A percentile compares a stretch with the other conserved stretches of the same genome.
phyloP scores from a whole-genome alignment of 2,113 vertebrate genomes.

The Triplophysa tibetana region DNA sequence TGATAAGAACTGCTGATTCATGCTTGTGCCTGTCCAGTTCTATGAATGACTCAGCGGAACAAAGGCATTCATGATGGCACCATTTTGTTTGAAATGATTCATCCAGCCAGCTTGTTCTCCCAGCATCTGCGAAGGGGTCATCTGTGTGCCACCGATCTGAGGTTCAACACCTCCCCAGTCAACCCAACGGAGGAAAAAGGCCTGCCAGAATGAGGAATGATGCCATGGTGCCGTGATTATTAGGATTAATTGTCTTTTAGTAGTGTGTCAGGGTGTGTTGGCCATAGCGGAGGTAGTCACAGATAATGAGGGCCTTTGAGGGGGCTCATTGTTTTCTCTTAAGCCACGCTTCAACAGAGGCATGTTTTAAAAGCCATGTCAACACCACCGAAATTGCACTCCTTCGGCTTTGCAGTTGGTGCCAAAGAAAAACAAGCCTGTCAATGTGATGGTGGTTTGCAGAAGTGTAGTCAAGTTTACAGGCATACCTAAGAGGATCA shows the following conservation, averaged over 20 bases:
- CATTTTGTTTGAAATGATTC: constrained; percentile 30
- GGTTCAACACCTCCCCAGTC: constrained; percentile 83
- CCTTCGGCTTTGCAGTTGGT: constrained; percentile 40
- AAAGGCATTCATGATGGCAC: constrained; percentile 12
- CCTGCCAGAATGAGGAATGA: constrained; percentile 99
- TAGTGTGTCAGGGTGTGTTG: constrained; percentile 87
- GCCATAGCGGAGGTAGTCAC: constrained; percentile 83
- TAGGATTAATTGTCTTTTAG: constrained; percentile 99
- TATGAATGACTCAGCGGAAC: constrained; percentile 23
- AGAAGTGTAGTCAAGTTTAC: constrained; percentile 53
- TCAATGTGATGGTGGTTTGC: constrained; percentile 66
- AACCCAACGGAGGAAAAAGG: constrained; percentile 88
- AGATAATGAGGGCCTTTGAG: constrained; percentile 84
- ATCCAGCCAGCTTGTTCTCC: constrained; percentile 47
- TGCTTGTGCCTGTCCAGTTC: neutral
- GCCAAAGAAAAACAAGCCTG: constrained; percentile 45
- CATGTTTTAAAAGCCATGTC: constrained; percentile 75
- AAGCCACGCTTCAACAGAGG: constrained; percentile 70
- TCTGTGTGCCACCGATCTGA: constrained; percentile 73
- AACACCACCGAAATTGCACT: constrained; percentile 61
- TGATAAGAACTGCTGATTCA: constrained; percentile 22
- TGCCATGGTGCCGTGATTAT: constrained; percentile 86
- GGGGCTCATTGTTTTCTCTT: constrained; percentile 79
- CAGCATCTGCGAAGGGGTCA: constrained; percentile 76
- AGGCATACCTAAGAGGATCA: constrained; percentile 38